Evolutionary conservation across 2,113 vertebrate species (phyloP), one percentile per base, ranked within the genome.

Genomic region (Macrotis lagotis): DNA sequence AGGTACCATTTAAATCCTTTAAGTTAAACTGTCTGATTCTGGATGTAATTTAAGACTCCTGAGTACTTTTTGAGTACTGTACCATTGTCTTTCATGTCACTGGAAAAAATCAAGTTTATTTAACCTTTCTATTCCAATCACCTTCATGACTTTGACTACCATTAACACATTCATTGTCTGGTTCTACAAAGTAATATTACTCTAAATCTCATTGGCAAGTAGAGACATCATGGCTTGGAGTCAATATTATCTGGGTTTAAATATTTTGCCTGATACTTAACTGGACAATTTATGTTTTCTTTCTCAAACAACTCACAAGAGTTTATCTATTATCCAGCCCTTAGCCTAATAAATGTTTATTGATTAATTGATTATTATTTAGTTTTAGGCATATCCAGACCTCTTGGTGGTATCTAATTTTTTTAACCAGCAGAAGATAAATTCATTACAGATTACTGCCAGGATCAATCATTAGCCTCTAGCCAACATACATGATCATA

Each of bases 121-220:
- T 50, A 7, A 48, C 49, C n/a, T 95, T 50, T 93, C 53, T 96
- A 25, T 93, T 95, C 44, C 93, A 83, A 83, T 95, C 47, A 92
- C 28, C 52, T 95, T 92, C 47, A 51, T 95, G 91, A 89, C 83
- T 88, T 92, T 24, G 44, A 48, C 74, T 55, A 5, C 51, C 9
- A 51, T 93, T 51, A 95, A 95, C 93, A 90, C 66, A 83, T 95
- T 94, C 90, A 91, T 89, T 91, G 16, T 53, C 48, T 91, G 93
- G 90, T 94, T 96, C 31, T 74, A 5, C 55, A 12, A 88, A 94
- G 31, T 28, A 51, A 66, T 91, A 83, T 93, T 74, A 74, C 48
- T n/a, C 48, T 48, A 51, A 7, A 6, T 44, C 25, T 91, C 24
- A 50, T 91, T 44, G 50, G 50, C 66, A 92, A 95, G 66, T 51